phyloP scores from a whole-genome alignment of 2,113 vertebrate genomes.

The Paralichthys olivaceus region DNA sequence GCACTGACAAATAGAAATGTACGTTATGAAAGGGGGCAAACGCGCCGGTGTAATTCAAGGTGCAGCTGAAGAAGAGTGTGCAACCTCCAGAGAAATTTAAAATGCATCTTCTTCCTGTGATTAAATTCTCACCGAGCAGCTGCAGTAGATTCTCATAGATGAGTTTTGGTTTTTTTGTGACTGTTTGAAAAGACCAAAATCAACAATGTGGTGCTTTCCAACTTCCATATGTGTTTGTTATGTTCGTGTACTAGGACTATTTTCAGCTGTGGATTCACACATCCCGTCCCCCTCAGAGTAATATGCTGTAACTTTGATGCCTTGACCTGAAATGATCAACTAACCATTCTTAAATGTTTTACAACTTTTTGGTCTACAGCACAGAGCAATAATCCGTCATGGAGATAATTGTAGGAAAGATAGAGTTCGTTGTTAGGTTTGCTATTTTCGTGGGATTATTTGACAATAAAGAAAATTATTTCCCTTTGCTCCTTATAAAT shows the following conservation, averaged over 20 bases:
- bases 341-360: background rate
- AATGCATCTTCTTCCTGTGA: slow-evolving; percentile 25
- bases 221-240: background rate
- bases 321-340: background rate
- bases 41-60: slow-evolving; percentile 18
- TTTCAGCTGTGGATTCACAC: background rate
- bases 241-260: background rate
- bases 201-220: background rate
- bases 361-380: no score
- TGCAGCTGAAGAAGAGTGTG: slow-evolving; percentile 4
- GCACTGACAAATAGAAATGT: background rate
- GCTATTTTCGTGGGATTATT: background rate
- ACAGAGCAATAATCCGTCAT: background rate
- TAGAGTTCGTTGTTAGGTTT: background rate
- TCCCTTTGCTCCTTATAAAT: no score
- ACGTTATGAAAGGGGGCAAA: slow-evolving; percentile 9
- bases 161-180: background rate
- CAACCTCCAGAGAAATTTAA: slow-evolving; percentile 17
- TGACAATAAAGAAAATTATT: background rate
- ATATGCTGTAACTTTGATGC: no score
- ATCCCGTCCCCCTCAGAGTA: background rate
- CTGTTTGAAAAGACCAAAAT: slow-evolving; percentile 9
- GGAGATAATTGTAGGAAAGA: background rate
- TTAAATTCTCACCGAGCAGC: slow-evolving; percentile 24
- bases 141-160: slow-evolving; percentile 31